Base-by-base conservation (phyloP, 2,888 invertebrate genomes). In the Chymomyza amoena region DNA sequence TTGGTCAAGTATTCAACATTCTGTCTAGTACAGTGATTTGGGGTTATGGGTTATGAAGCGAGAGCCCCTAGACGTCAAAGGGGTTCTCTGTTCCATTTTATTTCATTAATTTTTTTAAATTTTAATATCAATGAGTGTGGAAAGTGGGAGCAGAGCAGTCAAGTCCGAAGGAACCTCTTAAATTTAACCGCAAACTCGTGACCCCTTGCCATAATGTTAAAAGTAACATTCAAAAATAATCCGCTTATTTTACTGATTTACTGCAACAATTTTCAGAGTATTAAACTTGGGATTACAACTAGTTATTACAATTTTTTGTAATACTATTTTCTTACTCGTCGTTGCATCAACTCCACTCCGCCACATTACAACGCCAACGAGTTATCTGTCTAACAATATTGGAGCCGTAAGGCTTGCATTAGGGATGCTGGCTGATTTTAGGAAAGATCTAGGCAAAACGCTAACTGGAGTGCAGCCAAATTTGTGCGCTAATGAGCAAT, bases 381-480 rank as follows among this genome's bases (percentile, higher is more conserved):
- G 39, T 45, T 45, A 45, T 45, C 10, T 45, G 13, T 45, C 39
- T 45, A 45, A 45, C 39, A 45, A 45, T 45, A 13, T 13, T 13
- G 13, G 39, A 45, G 39, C 39, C 18, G 25, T 20, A 15, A 25
- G 9, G 52, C 18, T 54, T 13, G 52, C 16, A 54, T 20, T 10
- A 57, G 18, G 25, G 32, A 16, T 1, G 60, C 4, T n/a, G 39
- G 36, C 1, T 36, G 36, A n/a, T 15, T 36, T 57, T 36, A n/a
- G n/a, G 4, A n/a, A 54, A 54, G 54, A 54, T n/a, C 60, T 36
- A 15, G 57, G 20, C 57, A 57, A 57, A 57, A 20, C 18, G 15
- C 9, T 54, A n/a, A n/a, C 63, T 83, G 85, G 81, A 83, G 81
- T 83, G 85, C 78, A 79, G 83, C 83, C 83, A 85, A 83, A 83